Conservation (phyloP, 2,888 invertebrate species). For the Trichopria drosophilae region DNA sequence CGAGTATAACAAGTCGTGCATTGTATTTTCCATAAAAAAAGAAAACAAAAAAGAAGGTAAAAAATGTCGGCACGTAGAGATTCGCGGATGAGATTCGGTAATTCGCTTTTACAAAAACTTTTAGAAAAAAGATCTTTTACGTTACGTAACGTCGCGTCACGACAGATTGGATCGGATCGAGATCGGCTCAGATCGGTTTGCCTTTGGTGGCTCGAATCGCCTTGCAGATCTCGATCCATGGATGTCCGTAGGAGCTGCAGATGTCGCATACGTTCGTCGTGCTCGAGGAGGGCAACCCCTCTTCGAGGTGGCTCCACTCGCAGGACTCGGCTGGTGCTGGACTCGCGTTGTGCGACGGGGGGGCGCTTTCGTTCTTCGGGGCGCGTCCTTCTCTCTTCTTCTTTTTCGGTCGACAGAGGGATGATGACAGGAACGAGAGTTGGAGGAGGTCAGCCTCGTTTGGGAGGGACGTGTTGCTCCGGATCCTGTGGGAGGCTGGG, state of each 20-base stretch:
- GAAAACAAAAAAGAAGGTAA: too few species aligned
- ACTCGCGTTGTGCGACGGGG: conserved; percentile 17
- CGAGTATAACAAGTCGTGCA: too few species aligned
- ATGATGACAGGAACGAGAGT: conserved; percentile 49
- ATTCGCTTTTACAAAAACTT: too few species aligned
- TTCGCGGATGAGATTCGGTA: too few species aligned
- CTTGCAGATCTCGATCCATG: conserved; percentile 62
- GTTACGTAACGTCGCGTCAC: too few species aligned
- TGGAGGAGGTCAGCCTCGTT: conserved; percentile 62
- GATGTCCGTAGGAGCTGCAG: conserved; percentile 62
- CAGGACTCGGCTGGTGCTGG: conserved; percentile 13
- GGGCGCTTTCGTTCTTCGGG: conserved; percentile 19
- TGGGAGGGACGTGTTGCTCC: conserved; percentile 50
- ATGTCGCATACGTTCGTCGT: conserved; percentile 58
- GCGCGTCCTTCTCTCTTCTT: neutral
- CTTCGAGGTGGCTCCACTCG: neutral
- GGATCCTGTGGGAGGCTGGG: conserved; percentile 50
- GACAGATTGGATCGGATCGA: too few species aligned
- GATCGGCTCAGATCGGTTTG: conserved; percentile 42
- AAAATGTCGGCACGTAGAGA: too few species aligned
- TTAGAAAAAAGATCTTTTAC: too few species aligned
- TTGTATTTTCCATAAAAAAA: too few species aligned
- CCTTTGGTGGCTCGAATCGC: conserved; percentile 60
- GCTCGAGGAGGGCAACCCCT: conserved; percentile 43
- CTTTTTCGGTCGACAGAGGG: conserved; percentile 28